These are phyloP conservation scores for Helostoma temminkii DNA, from an alignment of 2,797 vertebrate genomes.

Conservation along the genomic window DNA sequence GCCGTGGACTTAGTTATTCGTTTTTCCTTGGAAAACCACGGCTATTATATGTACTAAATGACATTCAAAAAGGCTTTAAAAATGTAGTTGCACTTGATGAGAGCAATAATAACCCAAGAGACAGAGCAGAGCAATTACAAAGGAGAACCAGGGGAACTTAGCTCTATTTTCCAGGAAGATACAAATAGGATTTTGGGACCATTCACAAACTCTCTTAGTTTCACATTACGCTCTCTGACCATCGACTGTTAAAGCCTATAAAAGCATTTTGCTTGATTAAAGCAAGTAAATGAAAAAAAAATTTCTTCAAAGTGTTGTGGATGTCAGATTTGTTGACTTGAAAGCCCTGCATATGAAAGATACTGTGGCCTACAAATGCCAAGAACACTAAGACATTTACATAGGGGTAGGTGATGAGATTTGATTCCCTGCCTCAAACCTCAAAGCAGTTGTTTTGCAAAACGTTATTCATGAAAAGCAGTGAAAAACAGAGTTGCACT, in stretches of 20 bases:
- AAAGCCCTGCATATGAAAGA: slow-evolving; percentile 59
- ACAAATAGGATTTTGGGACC: slow-evolving; percentile 42
- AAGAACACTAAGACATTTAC: slow-evolving; percentile 51
- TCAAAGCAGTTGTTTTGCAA: slow-evolving; percentile 78
- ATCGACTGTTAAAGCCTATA: slow-evolving; percentile 49
- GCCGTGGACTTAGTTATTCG: slow-evolving; percentile 4
- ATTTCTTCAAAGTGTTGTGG: slow-evolving; percentile 63
- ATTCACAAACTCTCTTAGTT: slow-evolving; percentile 16
- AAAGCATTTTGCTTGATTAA: slow-evolving; percentile 66
- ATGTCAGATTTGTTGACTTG: slow-evolving; percentile 53
- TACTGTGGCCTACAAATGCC: slow-evolving; percentile 63
- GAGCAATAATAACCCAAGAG: slow-evolving; percentile 55
- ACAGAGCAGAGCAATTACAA: slow-evolving; percentile 56
- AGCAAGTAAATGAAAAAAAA: slow-evolving; percentile 47
- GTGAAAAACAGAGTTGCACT: slow-evolving; percentile 77
- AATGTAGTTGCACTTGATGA: slow-evolving; percentile 58
- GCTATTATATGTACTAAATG: slow-evolving; percentile 33
- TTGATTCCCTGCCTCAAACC: slow-evolving; percentile 65
- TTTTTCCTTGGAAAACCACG: slow-evolving; percentile 11
- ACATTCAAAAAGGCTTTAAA: slow-evolving; percentile 36
- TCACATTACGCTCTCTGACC: slow-evolving; percentile 46
- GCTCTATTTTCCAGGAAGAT: slow-evolving; percentile 36
- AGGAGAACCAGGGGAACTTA: slow-evolving; percentile 31
- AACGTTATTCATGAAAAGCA: slow-evolving; percentile 80
- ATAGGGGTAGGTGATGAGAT: slow-evolving; percentile 63